Base-by-base conservation (phyloP, 2,888 invertebrate species). In the Amblyjoppa fuscipennis region DNA sequence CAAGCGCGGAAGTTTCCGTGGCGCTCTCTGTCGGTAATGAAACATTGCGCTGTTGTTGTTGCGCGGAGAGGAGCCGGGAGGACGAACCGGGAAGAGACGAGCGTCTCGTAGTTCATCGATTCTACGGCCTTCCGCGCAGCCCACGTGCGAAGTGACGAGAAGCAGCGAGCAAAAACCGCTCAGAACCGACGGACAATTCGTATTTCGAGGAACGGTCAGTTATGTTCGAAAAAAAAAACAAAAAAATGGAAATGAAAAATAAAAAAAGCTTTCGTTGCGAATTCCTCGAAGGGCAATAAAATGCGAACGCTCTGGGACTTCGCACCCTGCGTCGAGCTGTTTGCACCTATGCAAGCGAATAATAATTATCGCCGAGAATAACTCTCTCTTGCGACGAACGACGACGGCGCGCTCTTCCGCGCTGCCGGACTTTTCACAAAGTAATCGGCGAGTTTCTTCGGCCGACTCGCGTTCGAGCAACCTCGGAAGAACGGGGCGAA, bases 331-430 rank as follows among this genome's bases (percentile, higher is more conserved):
- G 59, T 56, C 78, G 87, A 51, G 83, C 87, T 87, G 87, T 89
- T 90, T 88, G 85, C 88, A 90, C 87, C 87, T 88, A 20, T 20
- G 56, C 25, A 11, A 79, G 85, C 85, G 83, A 81, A 80, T 69
- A 89, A 89, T 89, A 91, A 91, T 91, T 92, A 90, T 90, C 89
- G 84, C 87, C 77, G 73, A 77, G 87, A 90, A 89, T 90, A 90
- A 89, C 89, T 88, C 85, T 59, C 61, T 38, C 61, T 38, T 16
- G 25, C 61, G 61, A 61, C 61, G 61, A 31, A 31, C 28, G 13
- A 59, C 59, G 59, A 59, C 11, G 61, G 56, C 56, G 9, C 25
- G 20, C 38, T 38, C 38, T 9, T 38, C 38, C 38, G 38, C 38
- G 38, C 38, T 34, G 34, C 34, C 38, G 9, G 38, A 38, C 38